These are phyloP conservation scores for Aphodius granarius DNA, from an alignment of 2,888 invertebrate species.

Conservation along the genomic window DNA sequence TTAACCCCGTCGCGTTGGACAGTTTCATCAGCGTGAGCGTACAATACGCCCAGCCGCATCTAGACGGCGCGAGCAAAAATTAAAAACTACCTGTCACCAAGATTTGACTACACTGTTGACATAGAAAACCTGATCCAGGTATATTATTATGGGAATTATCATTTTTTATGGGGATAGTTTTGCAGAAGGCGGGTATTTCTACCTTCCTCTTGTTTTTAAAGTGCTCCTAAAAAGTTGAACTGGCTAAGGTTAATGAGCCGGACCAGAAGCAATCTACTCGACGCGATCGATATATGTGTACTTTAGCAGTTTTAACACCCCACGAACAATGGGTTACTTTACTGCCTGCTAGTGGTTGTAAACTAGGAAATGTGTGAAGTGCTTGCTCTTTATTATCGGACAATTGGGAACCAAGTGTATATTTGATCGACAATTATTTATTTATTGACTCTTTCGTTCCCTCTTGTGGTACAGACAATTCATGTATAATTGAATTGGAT, in stretches of 20 bases:
- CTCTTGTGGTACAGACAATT: not conserved
- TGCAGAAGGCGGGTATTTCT: not conserved
- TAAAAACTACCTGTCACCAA: not conserved
- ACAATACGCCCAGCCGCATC: not conserved
- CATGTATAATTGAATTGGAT: not conserved
- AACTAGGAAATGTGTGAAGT: not conserved
- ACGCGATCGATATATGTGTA: constrained; percentile 32
- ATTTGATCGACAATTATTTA: not conserved
- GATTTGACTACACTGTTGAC: not conserved
- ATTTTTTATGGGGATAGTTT: not conserved
- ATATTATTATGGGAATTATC: not conserved
- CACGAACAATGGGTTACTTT: constrained; percentile 8
- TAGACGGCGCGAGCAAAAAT: not conserved
- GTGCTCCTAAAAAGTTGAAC: constrained; percentile 31
- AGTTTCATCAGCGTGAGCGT: not conserved
- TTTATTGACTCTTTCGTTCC: not conserved
- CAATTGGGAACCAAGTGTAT: not conserved
- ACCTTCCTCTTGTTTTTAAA: not conserved
- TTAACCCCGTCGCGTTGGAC: not conserved
- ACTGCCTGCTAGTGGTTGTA: not conserved
- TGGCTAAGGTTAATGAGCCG: constrained; percentile 36
- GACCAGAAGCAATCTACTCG: constrained; percentile 30
- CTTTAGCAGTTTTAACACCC: constrained; percentile 10
- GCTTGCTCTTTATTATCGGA: not conserved
- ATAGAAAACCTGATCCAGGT: not conserved